Percentiles rank a stretch among this genome's conserved stretches.
Conservation (phyloP, 2,113 vertebrate species). For the Poeciliopsis prolifica region DNA sequence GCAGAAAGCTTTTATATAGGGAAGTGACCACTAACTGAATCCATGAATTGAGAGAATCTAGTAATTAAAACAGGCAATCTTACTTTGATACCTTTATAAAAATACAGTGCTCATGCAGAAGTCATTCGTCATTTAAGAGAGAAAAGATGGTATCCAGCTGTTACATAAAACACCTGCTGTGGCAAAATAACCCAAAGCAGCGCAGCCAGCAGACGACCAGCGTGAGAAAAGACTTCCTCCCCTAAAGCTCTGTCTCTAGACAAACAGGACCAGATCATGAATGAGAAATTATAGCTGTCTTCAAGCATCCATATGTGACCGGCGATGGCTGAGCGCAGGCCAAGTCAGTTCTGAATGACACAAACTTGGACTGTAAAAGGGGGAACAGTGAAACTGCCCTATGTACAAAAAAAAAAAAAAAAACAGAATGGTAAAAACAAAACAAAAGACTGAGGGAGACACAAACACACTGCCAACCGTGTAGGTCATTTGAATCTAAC, state of each 20-base stretch:
- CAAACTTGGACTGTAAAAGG: constrained; percentile 47
- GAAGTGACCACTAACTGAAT: not conserved
- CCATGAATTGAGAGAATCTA: not conserved
- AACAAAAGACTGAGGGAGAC: not conserved
- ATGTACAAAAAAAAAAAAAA: constrained; percentile 12
- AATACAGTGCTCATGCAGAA: not conserved
- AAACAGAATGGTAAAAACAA: too few species aligned
- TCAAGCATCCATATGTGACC: constrained; percentile 53
- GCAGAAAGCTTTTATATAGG: not conserved
- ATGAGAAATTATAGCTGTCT: constrained; percentile 50
- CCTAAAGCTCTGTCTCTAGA: constrained; percentile 48
- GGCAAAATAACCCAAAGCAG: constrained; percentile 31
- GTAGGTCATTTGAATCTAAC: too few species aligned
- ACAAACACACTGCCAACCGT: too few species aligned
- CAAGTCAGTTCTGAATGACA: constrained; percentile 50
- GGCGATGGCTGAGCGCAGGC: constrained; percentile 25
- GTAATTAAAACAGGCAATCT: too few species aligned
- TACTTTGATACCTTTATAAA: not conserved
- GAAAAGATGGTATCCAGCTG: not conserved
- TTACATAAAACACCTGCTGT: constrained; percentile 51
- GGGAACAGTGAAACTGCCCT: constrained; percentile 55
- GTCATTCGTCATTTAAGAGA: not conserved
- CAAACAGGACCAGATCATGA: constrained; percentile 52
- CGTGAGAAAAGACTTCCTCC: constrained; percentile 55
- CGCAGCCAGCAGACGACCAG: constrained; percentile 34